phyloP scores from a whole-genome alignment of 2,888 invertebrate genomes.

The Selenia dentaria region DNA sequence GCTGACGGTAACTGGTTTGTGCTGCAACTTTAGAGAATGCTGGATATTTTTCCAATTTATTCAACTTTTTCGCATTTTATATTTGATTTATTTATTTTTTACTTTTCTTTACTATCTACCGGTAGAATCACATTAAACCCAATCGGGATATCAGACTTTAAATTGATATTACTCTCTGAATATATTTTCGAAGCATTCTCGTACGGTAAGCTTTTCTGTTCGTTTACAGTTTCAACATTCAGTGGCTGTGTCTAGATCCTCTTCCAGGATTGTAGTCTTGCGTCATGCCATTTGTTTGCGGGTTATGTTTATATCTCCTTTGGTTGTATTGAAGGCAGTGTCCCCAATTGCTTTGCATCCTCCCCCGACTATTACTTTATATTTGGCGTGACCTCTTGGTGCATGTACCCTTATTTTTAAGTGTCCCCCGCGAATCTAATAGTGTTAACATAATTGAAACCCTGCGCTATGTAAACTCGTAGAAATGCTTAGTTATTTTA shows the following conservation, averaged over 20 bases:
- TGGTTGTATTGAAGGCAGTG: conserved; percentile 84
- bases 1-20: conserved; percentile 59
- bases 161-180: conserved; percentile 52
- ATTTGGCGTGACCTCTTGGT: conserved; percentile 85
- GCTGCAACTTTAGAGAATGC: conserved; percentile 60
- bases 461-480: conserved; percentile 60
- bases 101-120: no score
- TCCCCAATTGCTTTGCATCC: conserved; percentile 84
- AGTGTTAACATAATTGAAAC: conserved; percentile 38
- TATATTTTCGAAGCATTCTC: conserved; percentile 58
- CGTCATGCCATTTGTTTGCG: conserved; percentile 68
- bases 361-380: conserved; percentile 64
- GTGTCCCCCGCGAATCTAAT: conserved; percentile 51
- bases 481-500: conserved; percentile 73
- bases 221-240: conserved; percentile 51
- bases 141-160: conserved; percentile 40
- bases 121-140: no score
- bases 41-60: conserved; percentile 54
- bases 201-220: conserved; percentile 67
- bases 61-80: conserved; percentile 53
- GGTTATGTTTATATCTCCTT: conserved; percentile 70
- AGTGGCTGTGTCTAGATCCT: conserved; percentile 64
- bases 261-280: conserved; percentile 61
- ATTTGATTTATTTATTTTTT: conserved; percentile 42
- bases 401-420: conserved; percentile 76